Evolutionary conservation across 2,888 invertebrate genomes (phyloP), one percentile per base, ranked within the genome.

Genomic region (Cecidostiba fungosa): DNA sequence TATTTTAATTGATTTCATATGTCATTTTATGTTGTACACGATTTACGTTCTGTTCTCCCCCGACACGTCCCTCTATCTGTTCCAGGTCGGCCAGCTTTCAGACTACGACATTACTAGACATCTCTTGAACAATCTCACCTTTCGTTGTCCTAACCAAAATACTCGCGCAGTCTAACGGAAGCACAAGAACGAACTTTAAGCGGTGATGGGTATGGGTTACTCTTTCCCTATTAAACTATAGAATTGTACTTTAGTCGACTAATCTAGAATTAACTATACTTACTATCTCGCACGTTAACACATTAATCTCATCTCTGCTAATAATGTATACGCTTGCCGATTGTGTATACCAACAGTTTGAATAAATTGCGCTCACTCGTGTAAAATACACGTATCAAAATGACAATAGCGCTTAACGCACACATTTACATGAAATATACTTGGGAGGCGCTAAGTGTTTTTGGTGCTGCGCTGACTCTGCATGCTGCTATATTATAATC

Each of bases 31-130:
- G 10, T 59, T 59, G 54, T 39, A n/a, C n/a, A 29, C 66, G n/a
- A 66, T 66, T 66, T 36, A 54, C n/a, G 8, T 78, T 69, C 14
- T 26, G 0, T 32, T n/a, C 62, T 47, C 62, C 66, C 16, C 10
- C 47, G 36, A 36, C 77, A 59, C 54, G 19, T 90, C 84, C 91
- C 92, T 93, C 89, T 92, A 90, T 93, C 89, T 93, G 93, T 94
- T 94, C 89, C 94, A 94, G 94, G 94, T 93, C 93, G 94, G 93
- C 93, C 94, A 92, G 92, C 93, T 93, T 94, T 94, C 93, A 93
- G 94, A 93, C 94, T 94, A 92, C 93, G 94, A 94, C 94, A 94
- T 93, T 94, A 94, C 92, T 94, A 94, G 93, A 93, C 92, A 91
- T 91, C 90, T 92, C 89, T 83, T 77, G 90, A 90, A 90, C 90